Percentiles rank a stretch among this genome's conserved stretches.
Evolutionary conservation across 2,888 invertebrate genomes (phyloP).

Genomic region (Yponomeuta malinellus): DNA sequence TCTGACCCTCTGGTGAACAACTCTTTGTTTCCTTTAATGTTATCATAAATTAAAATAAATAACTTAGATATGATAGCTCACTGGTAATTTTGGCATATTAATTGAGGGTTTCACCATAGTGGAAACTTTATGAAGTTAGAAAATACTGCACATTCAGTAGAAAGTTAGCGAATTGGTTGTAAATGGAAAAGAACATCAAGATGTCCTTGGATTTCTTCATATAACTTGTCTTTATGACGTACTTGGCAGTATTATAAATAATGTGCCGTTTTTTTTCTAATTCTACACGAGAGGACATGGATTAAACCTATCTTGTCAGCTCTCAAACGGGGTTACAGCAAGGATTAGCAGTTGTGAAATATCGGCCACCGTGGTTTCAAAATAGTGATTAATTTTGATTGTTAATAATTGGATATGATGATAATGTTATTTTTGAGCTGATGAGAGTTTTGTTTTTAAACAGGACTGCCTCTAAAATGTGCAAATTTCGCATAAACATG

Average conservation of each 20-base stretch:
- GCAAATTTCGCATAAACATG: too few species aligned
- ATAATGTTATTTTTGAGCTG: background rate
- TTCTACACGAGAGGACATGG: background rate
- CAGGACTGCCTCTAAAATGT: background rate
- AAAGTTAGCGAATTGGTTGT: background rate
- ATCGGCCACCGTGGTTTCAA: background rate
- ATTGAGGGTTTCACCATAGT: too few species aligned
- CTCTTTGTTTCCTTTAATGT: too few species aligned
- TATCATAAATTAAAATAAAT: too few species aligned
- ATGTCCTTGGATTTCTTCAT: constrained; percentile 22
- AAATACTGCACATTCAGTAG: too few species aligned
- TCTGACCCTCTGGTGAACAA: too few species aligned
- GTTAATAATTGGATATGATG: background rate
- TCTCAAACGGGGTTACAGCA: background rate
- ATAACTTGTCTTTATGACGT: constrained; percentile 13
- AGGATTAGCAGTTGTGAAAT: constrained; percentile 3
- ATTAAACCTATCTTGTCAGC: constrained; percentile 8
- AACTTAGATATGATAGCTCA: too few species aligned
- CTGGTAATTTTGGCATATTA: too few species aligned
- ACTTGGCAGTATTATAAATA: background rate
- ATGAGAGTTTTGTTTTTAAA: background rate
- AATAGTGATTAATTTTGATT: background rate
- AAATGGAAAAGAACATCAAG: background rate
- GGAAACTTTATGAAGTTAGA: too few species aligned
- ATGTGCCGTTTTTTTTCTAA: background rate